These are phyloP conservation scores for Tonatia bakeri DNA, from an alignment of 2,113 vertebrate species.

Conservation along the genomic window DNA sequence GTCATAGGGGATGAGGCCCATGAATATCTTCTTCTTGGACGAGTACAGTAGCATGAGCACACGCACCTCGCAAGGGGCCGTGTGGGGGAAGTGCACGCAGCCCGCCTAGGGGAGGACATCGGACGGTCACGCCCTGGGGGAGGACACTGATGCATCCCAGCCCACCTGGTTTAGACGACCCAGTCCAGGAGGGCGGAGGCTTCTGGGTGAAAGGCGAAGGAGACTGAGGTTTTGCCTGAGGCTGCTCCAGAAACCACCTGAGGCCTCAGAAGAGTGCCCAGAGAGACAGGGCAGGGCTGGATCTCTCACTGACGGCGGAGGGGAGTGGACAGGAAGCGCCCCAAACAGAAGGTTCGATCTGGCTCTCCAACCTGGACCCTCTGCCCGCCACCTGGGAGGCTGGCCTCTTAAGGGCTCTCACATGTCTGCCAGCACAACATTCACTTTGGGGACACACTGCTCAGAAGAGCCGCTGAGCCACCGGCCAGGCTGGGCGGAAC, in stretches of 20 bases:
- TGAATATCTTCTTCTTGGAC: constrained; percentile 97
- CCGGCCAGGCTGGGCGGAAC: too few relatives aligned
- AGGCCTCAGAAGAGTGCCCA: too few relatives aligned
- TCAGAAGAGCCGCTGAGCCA: background rate
- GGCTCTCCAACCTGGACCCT: background rate
- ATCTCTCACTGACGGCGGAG: accelerated
- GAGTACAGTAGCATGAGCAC: constrained; percentile 96
- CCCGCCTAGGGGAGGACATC: constrained; percentile 84
- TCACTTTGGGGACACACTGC: background rate
- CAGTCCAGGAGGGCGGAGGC: accelerated
- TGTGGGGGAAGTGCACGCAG: constrained; percentile 96
- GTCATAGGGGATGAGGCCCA: constrained; percentile 97
- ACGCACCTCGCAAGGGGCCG: constrained; percentile 90
- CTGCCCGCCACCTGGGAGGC: accelerated
- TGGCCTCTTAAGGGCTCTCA: background rate
- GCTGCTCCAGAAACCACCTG: background rate
- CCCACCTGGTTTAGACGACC: too few relatives aligned
- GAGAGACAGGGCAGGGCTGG: background rate
- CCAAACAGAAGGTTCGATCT: background rate
- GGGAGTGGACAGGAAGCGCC: accelerated
- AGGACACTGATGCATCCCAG: accelerated
- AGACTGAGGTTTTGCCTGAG: background rate
- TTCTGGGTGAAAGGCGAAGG: background rate
- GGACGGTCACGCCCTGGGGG: accelerated
- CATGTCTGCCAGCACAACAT: accelerated